These are phyloP conservation scores for Dicaeum eximium DNA, from an alignment of 2,113 vertebrate genomes.

Conservation along the genomic window DNA sequence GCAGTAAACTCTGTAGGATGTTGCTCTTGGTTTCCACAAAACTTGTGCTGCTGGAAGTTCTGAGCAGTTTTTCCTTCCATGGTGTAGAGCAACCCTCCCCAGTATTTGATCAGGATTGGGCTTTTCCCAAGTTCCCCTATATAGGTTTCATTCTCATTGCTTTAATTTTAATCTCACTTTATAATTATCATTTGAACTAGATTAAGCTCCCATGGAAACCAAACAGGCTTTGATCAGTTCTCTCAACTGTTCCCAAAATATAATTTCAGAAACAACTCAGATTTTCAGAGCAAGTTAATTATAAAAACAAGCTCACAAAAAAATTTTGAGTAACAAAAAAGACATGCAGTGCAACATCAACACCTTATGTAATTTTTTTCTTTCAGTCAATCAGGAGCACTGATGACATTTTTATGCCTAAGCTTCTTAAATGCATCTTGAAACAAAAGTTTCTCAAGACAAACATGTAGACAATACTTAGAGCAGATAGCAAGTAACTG, in stretches of 20 bases:
- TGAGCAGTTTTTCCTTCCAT: not conserved
- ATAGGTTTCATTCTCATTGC: not conserved
- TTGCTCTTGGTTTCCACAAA: not conserved
- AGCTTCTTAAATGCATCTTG: not conserved
- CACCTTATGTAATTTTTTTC: not conserved
- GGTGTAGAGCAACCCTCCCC: not conserved
- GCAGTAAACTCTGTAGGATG: not conserved
- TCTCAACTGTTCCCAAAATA: not conserved
- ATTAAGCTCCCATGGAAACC: not conserved
- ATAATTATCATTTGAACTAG: not conserved
- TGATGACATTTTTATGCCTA: not conserved
- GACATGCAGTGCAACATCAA: not conserved
- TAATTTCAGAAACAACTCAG: not conserved
- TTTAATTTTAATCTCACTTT: not conserved
- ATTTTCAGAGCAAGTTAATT: not conserved
- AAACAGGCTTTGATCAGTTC: not conserved
- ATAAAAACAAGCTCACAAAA: not conserved
- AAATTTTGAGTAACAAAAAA: not conserved
- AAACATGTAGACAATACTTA: not conserved
- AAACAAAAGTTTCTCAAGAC: not conserved
- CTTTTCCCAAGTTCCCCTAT: not conserved
- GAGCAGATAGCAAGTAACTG: not conserved
- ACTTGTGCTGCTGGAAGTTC: not conserved
- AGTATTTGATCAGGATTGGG: fast-evolving
- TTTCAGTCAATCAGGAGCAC: not conserved